phyloP scores from a whole-genome alignment of 2,113 vertebrate species.

The Campylorhamphus procurvoides region DNA sequence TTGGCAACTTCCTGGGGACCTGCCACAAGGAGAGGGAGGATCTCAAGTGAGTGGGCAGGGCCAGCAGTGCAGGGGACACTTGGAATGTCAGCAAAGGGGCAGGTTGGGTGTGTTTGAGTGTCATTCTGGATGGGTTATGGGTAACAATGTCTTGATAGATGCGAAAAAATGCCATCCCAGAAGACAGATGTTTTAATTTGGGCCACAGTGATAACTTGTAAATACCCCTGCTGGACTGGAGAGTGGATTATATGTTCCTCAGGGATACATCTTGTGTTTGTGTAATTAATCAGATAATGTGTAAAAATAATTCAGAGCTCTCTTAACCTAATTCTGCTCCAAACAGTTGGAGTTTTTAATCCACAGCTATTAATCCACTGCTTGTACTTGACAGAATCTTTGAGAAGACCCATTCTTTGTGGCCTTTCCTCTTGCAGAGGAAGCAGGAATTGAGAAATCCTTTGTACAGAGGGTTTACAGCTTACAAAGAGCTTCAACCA shows the following conservation, averaged over 20 bases:
- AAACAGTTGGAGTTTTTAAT: background rate
- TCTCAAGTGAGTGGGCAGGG: conserved; percentile 69
- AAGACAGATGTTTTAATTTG: background rate
- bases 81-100: background rate
- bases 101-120: background rate
- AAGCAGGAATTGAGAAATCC: conserved; percentile 79
- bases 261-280: background rate
- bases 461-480: conserved; percentile 74
- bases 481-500: conserved; percentile 75
- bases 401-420: conserved; percentile 83
- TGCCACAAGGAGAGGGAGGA: conserved; percentile 81
- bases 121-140: background rate
- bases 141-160: background rate
- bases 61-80: background rate
- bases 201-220: background rate
- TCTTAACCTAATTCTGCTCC: background rate
- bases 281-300: background rate
- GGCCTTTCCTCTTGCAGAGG: conserved; percentile 81
- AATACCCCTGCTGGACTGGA: background rate
- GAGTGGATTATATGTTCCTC: background rate
- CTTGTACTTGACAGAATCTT: conserved; percentile 71
- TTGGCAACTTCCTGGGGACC: conserved; percentile 87
- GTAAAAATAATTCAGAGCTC: background rate
- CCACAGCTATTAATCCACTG: background rate
- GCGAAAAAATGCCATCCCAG: background rate